Conservation (phyloP, 2,888 invertebrate species). For the Laothoe populi region DNA sequence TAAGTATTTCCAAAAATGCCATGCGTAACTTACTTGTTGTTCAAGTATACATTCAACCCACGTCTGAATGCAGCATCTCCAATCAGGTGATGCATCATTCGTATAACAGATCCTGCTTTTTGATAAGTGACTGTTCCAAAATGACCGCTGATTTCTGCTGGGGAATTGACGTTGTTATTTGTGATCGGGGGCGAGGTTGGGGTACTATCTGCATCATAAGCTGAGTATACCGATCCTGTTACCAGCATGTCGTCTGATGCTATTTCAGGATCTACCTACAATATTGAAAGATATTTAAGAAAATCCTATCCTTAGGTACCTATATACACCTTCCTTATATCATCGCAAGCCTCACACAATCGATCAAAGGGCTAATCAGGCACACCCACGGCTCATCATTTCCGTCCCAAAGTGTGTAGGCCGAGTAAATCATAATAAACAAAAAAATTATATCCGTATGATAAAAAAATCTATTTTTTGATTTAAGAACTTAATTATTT, state of each 20-base stretch:
- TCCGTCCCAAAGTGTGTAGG: no score
- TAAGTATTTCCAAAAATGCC: background rate
- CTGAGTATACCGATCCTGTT: constrained; percentile 86
- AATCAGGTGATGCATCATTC: constrained; percentile 78
- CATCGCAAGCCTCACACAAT: no score
- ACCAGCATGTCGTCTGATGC: constrained; percentile 87
- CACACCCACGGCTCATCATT: no score
- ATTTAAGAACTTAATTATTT: no score
- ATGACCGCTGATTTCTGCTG: constrained; percentile 85
- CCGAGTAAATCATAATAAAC: no score
- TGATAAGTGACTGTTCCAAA: constrained; percentile 89
- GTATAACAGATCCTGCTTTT: constrained; percentile 85
- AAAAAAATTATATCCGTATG: no score
- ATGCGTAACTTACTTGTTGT: constrained; percentile 73
- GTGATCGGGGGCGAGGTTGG: constrained; percentile 82
- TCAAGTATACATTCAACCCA: constrained; percentile 67
- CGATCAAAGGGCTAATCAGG: no score
- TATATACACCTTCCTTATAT: no score
- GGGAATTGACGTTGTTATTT: constrained; percentile 82
- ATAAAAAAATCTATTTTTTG: no score
- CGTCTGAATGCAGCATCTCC: constrained; percentile 62
- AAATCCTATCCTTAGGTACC: background rate
- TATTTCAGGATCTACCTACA: constrained; percentile 86
- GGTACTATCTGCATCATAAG: constrained; percentile 85
- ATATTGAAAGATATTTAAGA: background rate